A percentile compares a stretch with the other conserved stretches of the same genome.
Conservation (phyloP, 2,888 invertebrate genomes). For the Halictus quadricinctus region DNA sequence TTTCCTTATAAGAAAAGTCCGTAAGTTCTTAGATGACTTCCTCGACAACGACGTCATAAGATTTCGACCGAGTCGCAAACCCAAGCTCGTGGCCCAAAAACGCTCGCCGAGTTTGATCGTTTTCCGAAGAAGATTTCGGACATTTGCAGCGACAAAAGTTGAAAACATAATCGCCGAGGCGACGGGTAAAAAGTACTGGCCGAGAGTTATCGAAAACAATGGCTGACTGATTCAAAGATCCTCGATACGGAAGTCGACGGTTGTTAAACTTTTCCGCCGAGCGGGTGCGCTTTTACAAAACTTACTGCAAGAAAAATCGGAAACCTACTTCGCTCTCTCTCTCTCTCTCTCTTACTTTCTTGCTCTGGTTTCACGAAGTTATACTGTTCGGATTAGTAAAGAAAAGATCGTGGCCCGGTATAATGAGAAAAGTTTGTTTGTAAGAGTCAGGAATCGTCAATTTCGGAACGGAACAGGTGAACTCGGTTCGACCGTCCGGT, state of each 20-base stretch:
- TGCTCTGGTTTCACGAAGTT: conserved; percentile 20
- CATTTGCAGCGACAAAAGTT: background rate
- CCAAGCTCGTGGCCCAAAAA: background rate
- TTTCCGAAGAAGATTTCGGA: background rate
- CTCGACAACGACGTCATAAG: background rate
- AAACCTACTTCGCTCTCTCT: conserved; percentile 14
- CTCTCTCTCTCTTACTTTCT: background rate
- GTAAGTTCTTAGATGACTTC: background rate
- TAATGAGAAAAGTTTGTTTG: conserved; percentile 49
- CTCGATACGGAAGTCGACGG: background rate
- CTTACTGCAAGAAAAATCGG: conserved; percentile 40
- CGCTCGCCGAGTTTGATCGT: background rate
- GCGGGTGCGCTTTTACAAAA: conserved; percentile 10
- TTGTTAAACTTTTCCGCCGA: conserved; percentile 39
- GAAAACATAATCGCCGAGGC: background rate
- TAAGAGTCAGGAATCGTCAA: conserved; percentile 39
- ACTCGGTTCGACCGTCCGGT: conserved; percentile 10
- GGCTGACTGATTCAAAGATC: conserved; percentile 12
- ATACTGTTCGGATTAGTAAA: conserved; percentile 43
- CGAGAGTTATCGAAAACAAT: conserved; percentile 3
- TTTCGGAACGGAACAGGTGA: conserved; percentile 31
- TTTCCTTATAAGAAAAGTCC: background rate
- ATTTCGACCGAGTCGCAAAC: background rate
- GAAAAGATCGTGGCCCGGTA: conserved; percentile 33
- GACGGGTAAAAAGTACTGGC: background rate